phyloP scores from a whole-genome alignment of 2,888 invertebrate genomes.

The Pilophorus perplexus region DNA sequence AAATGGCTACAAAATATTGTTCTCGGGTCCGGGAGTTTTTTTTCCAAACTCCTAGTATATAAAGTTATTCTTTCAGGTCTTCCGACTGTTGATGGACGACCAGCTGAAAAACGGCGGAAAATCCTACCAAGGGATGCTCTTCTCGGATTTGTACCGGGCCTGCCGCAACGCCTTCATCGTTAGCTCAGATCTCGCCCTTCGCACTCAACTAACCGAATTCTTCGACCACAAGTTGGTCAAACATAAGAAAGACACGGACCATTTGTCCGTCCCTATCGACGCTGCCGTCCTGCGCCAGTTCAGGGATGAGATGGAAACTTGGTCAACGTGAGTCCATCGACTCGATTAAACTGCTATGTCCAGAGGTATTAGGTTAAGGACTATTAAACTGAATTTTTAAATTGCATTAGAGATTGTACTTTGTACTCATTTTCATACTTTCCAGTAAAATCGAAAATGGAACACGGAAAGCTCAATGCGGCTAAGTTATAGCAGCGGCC shows the following conservation, averaged over 20 bases:
- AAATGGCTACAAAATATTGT: no score
- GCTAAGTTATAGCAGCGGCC: no score
- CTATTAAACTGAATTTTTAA: no score
- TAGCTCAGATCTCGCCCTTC: slow-evolving; percentile 84
- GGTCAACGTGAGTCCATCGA: no score
- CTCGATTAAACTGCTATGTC: no score
- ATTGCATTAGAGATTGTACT: no score
- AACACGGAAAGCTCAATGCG: no score
- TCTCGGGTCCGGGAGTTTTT: no score
- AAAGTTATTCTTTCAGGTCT: slow-evolving; percentile 55
- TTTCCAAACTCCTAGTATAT: no score
- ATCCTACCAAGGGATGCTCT: slow-evolving; percentile 69
- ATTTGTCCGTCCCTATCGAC: slow-evolving; percentile 75
- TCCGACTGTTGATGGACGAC: slow-evolving; percentile 74
- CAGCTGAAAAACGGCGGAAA: slow-evolving; percentile 68
- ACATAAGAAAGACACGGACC: slow-evolving; percentile 74
- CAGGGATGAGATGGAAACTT: slow-evolving; percentile 30
- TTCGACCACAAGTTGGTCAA: slow-evolving; percentile 89
- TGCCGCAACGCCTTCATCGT: slow-evolving; percentile 88
- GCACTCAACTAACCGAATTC: slow-evolving; percentile 92
- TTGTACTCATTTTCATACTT: no score
- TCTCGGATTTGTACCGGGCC: slow-evolving; percentile 80
- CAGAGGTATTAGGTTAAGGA: no score
- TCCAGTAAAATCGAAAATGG: no score
- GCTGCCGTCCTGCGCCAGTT: slow-evolving; percentile 72